Evolutionary conservation across 1,140 invertebrate species (phyloP), one percentile per base, ranked within the genome.

Genomic region (Rhysida immarginata): DNA sequence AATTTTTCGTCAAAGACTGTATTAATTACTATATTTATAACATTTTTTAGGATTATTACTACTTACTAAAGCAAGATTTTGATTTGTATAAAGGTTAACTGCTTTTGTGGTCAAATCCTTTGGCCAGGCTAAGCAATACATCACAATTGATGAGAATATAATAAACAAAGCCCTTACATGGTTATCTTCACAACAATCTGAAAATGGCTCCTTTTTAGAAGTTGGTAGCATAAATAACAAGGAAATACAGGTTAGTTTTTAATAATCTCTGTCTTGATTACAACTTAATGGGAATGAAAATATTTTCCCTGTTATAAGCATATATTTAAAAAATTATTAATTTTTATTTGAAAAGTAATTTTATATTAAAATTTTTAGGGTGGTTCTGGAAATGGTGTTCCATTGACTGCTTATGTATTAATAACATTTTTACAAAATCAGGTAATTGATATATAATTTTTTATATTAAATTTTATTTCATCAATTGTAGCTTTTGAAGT

Each of bases 101-200:
- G 89, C 94, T 3, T 94, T 96, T 66, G 90, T 96, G 0, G 80
- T 84, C 0, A 81, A 88, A 60, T 87, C 91, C 35, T 83, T 97
- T 62, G 79, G 79, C 16, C 84, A 89, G 69, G 91, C 90, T 2
- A 73, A 78, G 48, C 72, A 78, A 21, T 85, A 83, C 66, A 89
- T 95, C 43, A 79, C 78, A 50, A 78, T 96, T 48, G 89, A 92
- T 58, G 62, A 71, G 25, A 58, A 69, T 42, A 79, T 94, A 48
- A 78, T 95, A 45, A 69, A 75, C 2, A 75, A 77, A 43, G 82
- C 87, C 3, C 70, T 94, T 2, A 72, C 81, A 25, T 98, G 92
- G 84, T 73, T 98, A 52, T 73, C 82, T 0, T 71, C 73, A 11
- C 75, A 80, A 56, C 93, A 97, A 72, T 75, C 72, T 0, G 27